These are phyloP conservation scores for Microtus oregoni DNA, from an alignment of 2,113 vertebrate species.

Conservation along the genomic window DNA sequence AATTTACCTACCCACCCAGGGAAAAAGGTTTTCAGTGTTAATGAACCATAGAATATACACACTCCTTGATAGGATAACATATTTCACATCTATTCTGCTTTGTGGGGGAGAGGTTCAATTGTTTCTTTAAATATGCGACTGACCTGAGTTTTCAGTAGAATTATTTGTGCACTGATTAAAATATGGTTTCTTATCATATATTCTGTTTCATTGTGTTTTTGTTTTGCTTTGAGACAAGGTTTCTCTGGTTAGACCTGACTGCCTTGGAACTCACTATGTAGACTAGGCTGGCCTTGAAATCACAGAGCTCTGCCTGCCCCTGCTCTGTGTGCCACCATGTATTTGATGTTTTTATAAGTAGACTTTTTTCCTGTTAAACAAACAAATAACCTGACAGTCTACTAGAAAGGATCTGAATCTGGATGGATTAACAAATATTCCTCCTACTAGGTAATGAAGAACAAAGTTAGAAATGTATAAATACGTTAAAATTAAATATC, in stretches of 20 bases:
- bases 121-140: constrained; percentile 4
- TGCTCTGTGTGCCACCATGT: neutral
- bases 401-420: neutral
- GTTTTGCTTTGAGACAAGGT: neutral
- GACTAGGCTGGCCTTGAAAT: too few species aligned
- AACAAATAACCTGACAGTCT: neutral
- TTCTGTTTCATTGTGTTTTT: neutral
- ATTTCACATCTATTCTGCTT: neutral
- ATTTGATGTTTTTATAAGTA: neutral
- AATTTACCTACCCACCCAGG: constrained; percentile 71
- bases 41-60: neutral
- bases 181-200: constrained; percentile 61
- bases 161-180: constrained; percentile 72
- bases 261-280: too few species aligned
- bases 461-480: neutral
- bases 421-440: neutral
- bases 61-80: constrained; percentile 32
- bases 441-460: neutral
- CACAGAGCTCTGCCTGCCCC: too few species aligned
- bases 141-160: constrained; percentile 64
- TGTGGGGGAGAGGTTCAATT: neutral
- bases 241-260: too few species aligned
- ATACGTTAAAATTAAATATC: neutral
- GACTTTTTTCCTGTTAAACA: constrained; percentile 61
- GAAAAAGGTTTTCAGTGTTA: neutral